A percentile compares a stretch with the other conserved stretches of the same genome.
These are phyloP conservation scores for Musca vetustissima DNA, from an alignment of 1,140 invertebrate species.

Conservation along the genomic window DNA sequence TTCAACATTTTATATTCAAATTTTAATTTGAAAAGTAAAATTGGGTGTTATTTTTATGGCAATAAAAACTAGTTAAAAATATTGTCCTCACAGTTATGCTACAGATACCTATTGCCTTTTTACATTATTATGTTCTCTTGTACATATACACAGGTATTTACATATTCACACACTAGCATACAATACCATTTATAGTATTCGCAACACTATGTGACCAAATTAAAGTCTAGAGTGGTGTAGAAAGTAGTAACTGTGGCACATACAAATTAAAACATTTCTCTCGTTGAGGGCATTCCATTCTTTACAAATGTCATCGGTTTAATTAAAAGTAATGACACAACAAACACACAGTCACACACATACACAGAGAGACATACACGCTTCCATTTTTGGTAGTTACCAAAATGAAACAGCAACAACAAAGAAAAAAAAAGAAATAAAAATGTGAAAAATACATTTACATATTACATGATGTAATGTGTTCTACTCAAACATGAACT, in stretches of 20 bases:
- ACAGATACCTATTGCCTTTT: not conserved
- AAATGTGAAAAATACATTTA: conserved; percentile 52
- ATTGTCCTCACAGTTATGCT: not conserved
- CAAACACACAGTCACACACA: conserved; percentile 54
- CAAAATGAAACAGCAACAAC: too few relatives aligned
- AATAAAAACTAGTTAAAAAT: too few relatives aligned
- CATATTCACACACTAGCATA: not conserved
- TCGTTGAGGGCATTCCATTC: conserved; percentile 19
- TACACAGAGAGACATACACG: too few relatives aligned
- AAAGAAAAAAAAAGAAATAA: conserved; percentile 13
- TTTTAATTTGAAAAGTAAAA: too few relatives aligned
- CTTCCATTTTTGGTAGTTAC: conserved; percentile 41
- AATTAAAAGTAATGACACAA: conserved; percentile 56
- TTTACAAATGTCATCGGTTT: conserved; percentile 50
- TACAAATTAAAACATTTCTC: conserved; percentile 21
- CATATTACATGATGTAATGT: conserved; percentile 39
- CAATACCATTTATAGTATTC: not conserved
- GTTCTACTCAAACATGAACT: conserved; percentile 17
- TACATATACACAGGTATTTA: not conserved
- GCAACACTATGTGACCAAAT: not conserved
- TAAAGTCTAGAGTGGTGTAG: too few relatives aligned
- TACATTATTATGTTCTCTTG: not conserved
- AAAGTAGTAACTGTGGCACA: not conserved
- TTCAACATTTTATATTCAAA: too few relatives aligned
- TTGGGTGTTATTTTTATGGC: too few relatives aligned